Conservation (phyloP, 2,113 vertebrate species). For the Prietella phreatophila region DNA sequence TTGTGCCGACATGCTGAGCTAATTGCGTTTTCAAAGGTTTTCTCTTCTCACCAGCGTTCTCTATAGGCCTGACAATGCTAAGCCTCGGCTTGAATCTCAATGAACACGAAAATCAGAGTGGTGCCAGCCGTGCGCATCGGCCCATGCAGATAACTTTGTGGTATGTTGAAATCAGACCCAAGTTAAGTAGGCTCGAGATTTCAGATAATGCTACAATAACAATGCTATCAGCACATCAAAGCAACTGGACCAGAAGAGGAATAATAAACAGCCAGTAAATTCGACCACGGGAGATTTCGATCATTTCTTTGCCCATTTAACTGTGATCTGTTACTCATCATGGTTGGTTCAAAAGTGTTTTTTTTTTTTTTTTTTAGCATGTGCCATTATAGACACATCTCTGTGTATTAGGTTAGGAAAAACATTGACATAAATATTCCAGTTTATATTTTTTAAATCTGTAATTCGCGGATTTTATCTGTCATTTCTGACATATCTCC, state of each 20-base stretch:
- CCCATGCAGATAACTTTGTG: slow-evolving; percentile 53
- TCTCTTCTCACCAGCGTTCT: slow-evolving; percentile 27
- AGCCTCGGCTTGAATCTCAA: slow-evolving; percentile 57
- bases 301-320: slow-evolving; percentile 25
- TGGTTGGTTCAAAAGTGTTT: slow-evolving; percentile 7
- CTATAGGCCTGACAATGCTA: slow-evolving; percentile 46
- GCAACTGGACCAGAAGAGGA: slow-evolving; percentile 34
- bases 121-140: slow-evolving; percentile 52
- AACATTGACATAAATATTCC: neutral
- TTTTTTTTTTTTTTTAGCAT: neutral
- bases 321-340: slow-evolving; percentile 33
- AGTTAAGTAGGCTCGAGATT: slow-evolving; percentile 52
- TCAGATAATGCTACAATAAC: slow-evolving; percentile 50
- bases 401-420: neutral
- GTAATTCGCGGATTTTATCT: neutral
- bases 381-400: neutral
- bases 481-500: neutral
- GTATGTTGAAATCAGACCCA: slow-evolving; percentile 40
- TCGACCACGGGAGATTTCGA: slow-evolving; percentile 19
- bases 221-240: slow-evolving; percentile 43
- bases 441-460: neutral
- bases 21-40: slow-evolving; percentile 47
- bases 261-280: slow-evolving; percentile 46
- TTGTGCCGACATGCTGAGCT: slow-evolving; percentile 47
- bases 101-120: slow-evolving; percentile 52